phyloP scores from a whole-genome alignment of 37 sponge, comb jelly and placozoan species.

The Theonella swinhoei region DNA sequence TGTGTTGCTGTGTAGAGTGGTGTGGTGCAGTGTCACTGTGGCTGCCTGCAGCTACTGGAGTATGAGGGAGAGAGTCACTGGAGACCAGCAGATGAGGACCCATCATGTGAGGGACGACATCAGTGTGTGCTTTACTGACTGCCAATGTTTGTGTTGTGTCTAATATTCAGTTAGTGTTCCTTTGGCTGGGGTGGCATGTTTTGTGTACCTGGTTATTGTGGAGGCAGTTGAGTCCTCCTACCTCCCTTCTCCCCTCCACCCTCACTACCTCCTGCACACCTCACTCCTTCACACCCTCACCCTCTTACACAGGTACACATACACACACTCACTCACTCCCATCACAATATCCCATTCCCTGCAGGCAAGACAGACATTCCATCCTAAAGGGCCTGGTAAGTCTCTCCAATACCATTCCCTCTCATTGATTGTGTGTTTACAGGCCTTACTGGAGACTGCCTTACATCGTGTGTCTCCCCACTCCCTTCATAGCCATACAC shows the following conservation, averaged over 20 bases:
- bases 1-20: neutral
- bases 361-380: neutral
- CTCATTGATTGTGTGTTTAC: neutral
- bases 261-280: slow-evolving; percentile 9
- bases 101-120: too few relatives aligned
- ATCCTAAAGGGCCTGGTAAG: slow-evolving; percentile 48
- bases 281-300: slow-evolving; percentile 10
- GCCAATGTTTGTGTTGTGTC: neutral
- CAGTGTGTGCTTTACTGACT: too few relatives aligned
- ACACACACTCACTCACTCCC: too few relatives aligned
- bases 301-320: slow-evolving; percentile 30
- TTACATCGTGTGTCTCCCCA: slow-evolving; percentile 5
- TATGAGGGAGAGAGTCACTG: neutral
- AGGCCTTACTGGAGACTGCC: slow-evolving; percentile 27
- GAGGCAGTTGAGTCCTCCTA: slow-evolving; percentile 20
- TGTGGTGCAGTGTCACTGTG: slow-evolving; percentile 43
- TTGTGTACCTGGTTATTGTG: slow-evolving; percentile 42
- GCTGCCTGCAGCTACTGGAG: slow-evolving; percentile 24
- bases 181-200: slow-evolving; percentile 30
- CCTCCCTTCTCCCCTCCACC: slow-evolving; percentile 33
- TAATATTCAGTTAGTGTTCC: neutral
- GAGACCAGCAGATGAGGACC: neutral
- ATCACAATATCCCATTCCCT: too few relatives aligned
- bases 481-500: slow-evolving; percentile 17
- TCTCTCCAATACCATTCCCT: neutral